Percentiles rank a stretch among this genome's conserved stretches.
Conservation (phyloP, 2,888 invertebrate genomes). For the Lamellibrachia satsuma region DNA sequence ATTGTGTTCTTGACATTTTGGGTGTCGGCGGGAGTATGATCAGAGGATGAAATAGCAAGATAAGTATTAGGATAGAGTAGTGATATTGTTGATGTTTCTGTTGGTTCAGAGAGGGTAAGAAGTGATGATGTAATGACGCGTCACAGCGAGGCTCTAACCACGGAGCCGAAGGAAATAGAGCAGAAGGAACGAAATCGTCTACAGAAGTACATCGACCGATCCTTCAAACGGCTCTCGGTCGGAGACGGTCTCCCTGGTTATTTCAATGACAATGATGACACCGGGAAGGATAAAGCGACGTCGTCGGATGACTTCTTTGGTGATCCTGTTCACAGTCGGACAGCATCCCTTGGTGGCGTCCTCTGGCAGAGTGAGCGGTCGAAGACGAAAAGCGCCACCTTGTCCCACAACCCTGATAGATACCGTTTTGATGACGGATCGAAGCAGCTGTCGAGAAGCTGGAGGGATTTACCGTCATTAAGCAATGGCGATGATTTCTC, state of each 20-base stretch:
- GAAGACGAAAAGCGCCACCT: background rate
- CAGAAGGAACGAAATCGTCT: background rate
- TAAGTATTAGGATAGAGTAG: background rate
- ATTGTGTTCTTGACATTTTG: too few species aligned
- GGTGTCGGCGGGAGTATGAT: background rate
- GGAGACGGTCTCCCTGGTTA: background rate
- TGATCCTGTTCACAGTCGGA: background rate
- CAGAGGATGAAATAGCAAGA: background rate
- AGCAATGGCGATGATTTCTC: background rate
- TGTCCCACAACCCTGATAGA: background rate
- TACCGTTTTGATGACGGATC: background rate
- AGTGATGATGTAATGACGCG: background rate
- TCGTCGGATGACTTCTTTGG: background rate
- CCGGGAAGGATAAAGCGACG: background rate
- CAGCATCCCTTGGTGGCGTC: background rate
- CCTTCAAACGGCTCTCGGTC: background rate
- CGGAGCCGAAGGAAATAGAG: background rate
- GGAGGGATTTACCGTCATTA: background rate
- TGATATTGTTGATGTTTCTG: background rate
- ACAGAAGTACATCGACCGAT: conserved; percentile 9
- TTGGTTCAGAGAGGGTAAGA: background rate
- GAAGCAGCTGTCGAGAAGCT: background rate
- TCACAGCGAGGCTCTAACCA: background rate
- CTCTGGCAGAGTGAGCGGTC: background rate
- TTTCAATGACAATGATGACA: background rate